These are phyloP conservation scores for Corynorhinus townsendii DNA, from an alignment of 2,113 vertebrate species.

Conservation along the genomic window DNA sequence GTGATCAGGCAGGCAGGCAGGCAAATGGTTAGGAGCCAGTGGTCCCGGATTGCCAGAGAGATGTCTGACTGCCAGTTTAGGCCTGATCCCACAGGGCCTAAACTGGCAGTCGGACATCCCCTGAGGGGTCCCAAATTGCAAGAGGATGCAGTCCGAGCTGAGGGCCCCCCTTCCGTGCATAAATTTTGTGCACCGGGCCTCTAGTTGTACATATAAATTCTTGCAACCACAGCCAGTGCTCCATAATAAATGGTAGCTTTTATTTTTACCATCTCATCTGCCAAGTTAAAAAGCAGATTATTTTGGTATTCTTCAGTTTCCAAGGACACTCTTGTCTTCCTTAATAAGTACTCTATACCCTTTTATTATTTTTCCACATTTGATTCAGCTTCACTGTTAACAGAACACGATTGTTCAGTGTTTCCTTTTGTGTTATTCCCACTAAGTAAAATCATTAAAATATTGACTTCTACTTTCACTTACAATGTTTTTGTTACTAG, in stretches of 20 bases:
- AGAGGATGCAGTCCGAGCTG: too few relatives aligned
- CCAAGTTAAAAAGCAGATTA: not conserved
- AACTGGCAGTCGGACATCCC: too few relatives aligned
- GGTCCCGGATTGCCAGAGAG: too few relatives aligned
- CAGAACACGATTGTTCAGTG: not conserved
- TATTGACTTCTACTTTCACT: not conserved
- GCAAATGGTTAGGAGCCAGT: too few relatives aligned
- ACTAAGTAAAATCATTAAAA: not conserved
- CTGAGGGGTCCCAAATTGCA: too few relatives aligned
- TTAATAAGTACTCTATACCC: not conserved
- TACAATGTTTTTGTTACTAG: not conserved
- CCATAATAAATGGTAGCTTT: not conserved
- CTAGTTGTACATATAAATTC: not conserved
- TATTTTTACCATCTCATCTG: slow-evolving; percentile 10
- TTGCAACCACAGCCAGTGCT: not conserved
- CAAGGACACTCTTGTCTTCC: not conserved
- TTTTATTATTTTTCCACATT: not conserved
- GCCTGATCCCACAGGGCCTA: too few relatives aligned
- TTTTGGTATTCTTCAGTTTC: not conserved
- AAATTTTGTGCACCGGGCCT: too few relatives aligned
- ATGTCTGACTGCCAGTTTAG: too few relatives aligned
- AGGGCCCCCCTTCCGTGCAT: too few relatives aligned
- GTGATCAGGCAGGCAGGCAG: too few relatives aligned
- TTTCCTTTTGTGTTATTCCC: slow-evolving; percentile 6
- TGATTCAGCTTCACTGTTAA: not conserved